These are phyloP conservation scores for Procambarus clarkii DNA, from an alignment of 1,140 invertebrate species.

Conservation along the genomic window DNA sequence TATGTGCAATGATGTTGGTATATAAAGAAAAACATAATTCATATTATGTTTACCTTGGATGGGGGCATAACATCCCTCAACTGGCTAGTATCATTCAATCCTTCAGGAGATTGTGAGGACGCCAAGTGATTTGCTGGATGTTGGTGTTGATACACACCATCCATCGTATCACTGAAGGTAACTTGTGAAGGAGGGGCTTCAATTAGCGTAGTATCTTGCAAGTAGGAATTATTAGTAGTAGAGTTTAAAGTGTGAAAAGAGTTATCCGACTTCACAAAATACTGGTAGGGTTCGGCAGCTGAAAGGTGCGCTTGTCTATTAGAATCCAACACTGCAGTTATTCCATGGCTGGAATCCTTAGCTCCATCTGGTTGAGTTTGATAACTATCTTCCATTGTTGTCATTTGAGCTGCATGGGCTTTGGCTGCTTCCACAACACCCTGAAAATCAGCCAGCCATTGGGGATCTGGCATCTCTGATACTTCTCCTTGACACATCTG, in stretches of 20 bases:
- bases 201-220: neutral
- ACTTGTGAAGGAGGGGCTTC: neutral
- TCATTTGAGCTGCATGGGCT: neutral
- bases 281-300: neutral
- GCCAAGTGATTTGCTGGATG: neutral
- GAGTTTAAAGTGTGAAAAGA: slow-evolving; percentile 8
- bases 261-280: neutral
- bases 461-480: slow-evolving; percentile 76
- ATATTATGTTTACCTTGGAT: neutral
- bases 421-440: slow-evolving; percentile 26
- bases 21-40: neutral
- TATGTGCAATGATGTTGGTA: no score
- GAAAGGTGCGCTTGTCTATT: neutral
- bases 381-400: neutral
- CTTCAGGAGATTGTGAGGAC: neutral
- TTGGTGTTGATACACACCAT: neutral
- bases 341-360: neutral
- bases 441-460: slow-evolving; percentile 76
- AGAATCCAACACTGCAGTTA: neutral
- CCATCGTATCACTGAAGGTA: neutral
- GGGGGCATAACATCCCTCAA: neutral
- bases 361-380: neutral
- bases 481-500: slow-evolving; percentile 75
- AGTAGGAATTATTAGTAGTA: slow-evolving; percentile 6
- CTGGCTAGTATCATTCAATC: neutral